Evolutionary conservation across 2,797 vertebrate species (phyloP), one percentile per base, ranked within the genome.

Genomic region (Hoplostethus atlanticus): DNA sequence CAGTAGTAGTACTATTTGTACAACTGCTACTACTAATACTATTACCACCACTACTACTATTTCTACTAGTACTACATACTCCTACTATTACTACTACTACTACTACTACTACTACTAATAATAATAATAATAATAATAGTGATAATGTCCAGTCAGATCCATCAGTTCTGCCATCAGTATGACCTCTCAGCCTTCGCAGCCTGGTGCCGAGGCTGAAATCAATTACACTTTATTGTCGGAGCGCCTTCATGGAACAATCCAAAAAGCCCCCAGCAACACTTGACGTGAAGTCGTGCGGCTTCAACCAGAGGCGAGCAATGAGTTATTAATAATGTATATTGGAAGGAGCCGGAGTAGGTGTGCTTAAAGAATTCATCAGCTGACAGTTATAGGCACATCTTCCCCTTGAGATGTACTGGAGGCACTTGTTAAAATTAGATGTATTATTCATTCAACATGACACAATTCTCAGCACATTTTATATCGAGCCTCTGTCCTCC

Each of bases 281-380:
- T 72, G 34, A 77, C 73, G 48, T 6, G 17, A 71, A 6, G 55
- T 54, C 42, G 47, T 61, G 62, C 12, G 68, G 38, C 62, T 58
- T 64, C 40, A 79, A 71, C 69, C 31, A 38, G 15, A 59, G 25
- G 60, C 5, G 42, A 77, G 75, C 64, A 17, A 15, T 44, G 63
- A 71, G 56, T 71, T 70, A 76, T 90, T 63, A 89, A 90, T 91
- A 90, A 90, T 76, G 54, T 70, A 91, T 71, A 0, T 21, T 21
- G 13, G 6, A 34, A 59, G 34, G 65, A 87, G 77, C 75, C 70
- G 71, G 52, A 31, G 78, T 64, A 76, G 55, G 71, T 81, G 64
- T 64, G 69, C 62, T 85, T 90, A 80, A 88, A 91, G 81, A 86
- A 87, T 87, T 84, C 59, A 87, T 87, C 84, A 80, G 73, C 79